phyloP scores from a whole-genome alignment of 2,113 vertebrate species.

The Saguinus midas region DNA sequence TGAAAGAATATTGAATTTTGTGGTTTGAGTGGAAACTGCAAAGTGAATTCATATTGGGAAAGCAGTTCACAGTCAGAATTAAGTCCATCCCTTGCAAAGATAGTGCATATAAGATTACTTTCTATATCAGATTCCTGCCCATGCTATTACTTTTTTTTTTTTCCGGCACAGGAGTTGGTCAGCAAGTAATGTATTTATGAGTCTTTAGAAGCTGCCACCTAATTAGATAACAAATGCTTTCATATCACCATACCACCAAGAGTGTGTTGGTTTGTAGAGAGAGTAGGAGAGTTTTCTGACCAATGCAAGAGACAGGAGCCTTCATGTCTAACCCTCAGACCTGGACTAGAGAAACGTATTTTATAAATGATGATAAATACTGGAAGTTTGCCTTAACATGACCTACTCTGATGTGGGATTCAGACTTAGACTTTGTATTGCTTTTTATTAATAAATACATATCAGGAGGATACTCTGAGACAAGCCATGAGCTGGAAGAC shows the following conservation, averaged over 20 bases:
- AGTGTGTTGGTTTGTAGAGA: neutral
- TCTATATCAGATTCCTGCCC: neutral
- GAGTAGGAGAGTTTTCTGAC: constrained; percentile 10
- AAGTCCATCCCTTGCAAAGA: neutral
- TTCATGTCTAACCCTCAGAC: neutral
- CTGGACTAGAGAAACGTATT: neutral
- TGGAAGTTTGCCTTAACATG: neutral
- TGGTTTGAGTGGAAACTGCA: neutral
- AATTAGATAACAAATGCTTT: neutral
- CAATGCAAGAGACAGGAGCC: neutral
- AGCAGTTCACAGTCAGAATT: neutral
- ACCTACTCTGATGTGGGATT: neutral
- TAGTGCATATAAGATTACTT: neutral
- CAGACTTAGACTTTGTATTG: neutral
- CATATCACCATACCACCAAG: neutral
- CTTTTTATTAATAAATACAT: neutral
- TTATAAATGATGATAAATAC: neutral
- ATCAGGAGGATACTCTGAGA: neutral
- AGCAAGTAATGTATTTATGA: neutral
- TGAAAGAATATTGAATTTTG: constrained; percentile 29
- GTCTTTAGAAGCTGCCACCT: neutral
- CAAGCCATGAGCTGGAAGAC: neutral
- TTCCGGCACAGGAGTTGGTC: neutral
- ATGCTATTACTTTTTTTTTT: neutral
- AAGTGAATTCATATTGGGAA: constrained; percentile 9